Percentiles rank a stretch among this genome's conserved stretches.
phyloP scores from a whole-genome alignment of 2,888 invertebrate genomes.

The Eurois occulta region DNA sequence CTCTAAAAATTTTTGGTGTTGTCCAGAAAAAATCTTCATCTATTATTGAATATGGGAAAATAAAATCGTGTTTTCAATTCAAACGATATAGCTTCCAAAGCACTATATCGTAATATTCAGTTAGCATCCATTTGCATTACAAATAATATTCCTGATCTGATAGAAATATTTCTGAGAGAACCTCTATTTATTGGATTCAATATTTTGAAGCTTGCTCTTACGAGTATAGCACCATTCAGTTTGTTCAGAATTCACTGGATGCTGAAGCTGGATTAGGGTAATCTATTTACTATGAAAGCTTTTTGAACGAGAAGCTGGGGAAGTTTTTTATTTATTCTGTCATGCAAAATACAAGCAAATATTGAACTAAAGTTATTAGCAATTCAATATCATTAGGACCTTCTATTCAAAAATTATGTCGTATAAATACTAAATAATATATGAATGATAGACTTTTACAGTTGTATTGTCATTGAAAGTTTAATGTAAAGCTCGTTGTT shows the following conservation, averaged over 20 bases:
- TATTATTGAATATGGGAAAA: not conserved
- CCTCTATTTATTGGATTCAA: constrained; percentile 39
- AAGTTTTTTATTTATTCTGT: not conserved
- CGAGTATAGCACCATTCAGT: constrained; percentile 1
- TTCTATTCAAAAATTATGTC: not conserved
- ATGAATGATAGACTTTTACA: too few relatives aligned
- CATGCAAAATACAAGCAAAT: not conserved
- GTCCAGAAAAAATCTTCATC: not conserved
- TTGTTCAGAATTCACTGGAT: constrained; percentile 16
- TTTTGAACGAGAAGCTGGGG: not conserved
- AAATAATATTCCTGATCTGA: constrained; percentile 16
- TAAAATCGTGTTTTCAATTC: not conserved
- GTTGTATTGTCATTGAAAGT: not conserved
- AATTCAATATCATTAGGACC: not conserved
- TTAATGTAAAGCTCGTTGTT: too few relatives aligned
- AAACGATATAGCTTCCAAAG: not conserved
- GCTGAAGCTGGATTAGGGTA: constrained; percentile 6
- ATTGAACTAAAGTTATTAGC: not conserved
- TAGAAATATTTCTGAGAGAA: constrained; percentile 20
- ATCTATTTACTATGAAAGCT: constrained; percentile 9
- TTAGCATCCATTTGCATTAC: constrained; percentile 3
- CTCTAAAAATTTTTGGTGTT: too few relatives aligned
- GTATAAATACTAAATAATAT: not conserved
- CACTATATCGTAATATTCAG: not conserved
- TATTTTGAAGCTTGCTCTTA: constrained; percentile 30